Evolutionary conservation across 2,888 invertebrate species (phyloP).

Genomic region (Campoplex capitator): DNA sequence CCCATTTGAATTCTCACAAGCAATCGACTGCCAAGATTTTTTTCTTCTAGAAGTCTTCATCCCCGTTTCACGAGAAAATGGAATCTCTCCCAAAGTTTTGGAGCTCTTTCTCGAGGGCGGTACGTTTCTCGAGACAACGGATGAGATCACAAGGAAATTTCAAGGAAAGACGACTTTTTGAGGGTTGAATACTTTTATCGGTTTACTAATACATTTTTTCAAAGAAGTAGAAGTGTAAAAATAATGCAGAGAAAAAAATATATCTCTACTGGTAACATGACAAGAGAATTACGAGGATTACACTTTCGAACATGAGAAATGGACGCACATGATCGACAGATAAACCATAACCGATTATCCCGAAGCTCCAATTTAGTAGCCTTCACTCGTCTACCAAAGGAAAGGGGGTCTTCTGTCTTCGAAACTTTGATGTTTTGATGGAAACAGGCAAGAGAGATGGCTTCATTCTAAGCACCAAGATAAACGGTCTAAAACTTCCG

Average conservation of each 20-base stretch:
- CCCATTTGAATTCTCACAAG: not conserved
- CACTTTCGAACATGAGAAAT: not conserved
- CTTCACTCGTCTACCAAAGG: not conserved
- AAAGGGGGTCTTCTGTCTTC: constrained; percentile 15
- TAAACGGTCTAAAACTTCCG: constrained; percentile 57
- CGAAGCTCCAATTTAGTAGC: not conserved
- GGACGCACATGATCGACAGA: not conserved
- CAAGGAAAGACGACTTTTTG: not conserved
- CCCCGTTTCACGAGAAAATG: not conserved
- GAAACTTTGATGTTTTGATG: constrained; percentile 42
- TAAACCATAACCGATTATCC: not conserved
- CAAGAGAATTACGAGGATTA: not conserved
- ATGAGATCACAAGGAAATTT: not conserved
- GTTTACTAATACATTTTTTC: not conserved
- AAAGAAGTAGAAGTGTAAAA: not conserved
- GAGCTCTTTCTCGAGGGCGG: not conserved
- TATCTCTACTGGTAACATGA: not conserved
- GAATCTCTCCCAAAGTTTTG: not conserved
- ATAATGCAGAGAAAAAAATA: not conserved
- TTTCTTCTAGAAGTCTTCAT: not conserved
- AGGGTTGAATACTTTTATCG: not conserved
- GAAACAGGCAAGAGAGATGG: constrained; percentile 2
- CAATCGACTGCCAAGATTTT: not conserved
- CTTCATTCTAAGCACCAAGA: constrained; percentile 38
- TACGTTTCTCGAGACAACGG: not conserved